A percentile compares a stretch with the other conserved stretches of the same genome.
phyloP scores from a whole-genome alignment of 1,140 invertebrate genomes.

The Camponotus pennsylvanicus region DNA sequence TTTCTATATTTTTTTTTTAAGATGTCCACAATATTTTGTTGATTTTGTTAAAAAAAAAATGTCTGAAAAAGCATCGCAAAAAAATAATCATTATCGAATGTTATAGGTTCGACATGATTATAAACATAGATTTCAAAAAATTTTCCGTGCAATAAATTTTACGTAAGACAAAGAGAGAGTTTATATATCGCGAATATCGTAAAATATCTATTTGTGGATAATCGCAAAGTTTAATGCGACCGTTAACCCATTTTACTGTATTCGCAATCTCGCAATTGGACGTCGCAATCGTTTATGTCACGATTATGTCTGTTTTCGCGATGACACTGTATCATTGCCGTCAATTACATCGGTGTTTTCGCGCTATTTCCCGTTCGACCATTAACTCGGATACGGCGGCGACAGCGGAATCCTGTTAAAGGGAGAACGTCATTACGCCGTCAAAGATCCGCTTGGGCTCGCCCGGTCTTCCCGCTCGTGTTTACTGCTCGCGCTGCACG shows the following conservation, averaged over 20 bases:
- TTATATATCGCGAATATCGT: not conserved
- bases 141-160: not conserved
- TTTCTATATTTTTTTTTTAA: not conserved
- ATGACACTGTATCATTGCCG: slow-evolving; percentile 27
- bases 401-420: slow-evolving; percentile 64
- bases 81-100: not conserved
- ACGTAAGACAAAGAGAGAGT: not conserved
- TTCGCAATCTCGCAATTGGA: slow-evolving; percentile 23
- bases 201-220: slow-evolving; percentile 11
- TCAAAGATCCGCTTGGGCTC: slow-evolving; percentile 21
- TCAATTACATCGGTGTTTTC: slow-evolving; percentile 41
- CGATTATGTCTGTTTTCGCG: slow-evolving; percentile 37
- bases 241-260: slow-evolving; percentile 32
- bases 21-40: not conserved
- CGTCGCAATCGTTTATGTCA: slow-evolving; percentile 18
- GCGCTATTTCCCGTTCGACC: slow-evolving; percentile 25
- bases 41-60: not conserved
- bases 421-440: slow-evolving; percentile 66
- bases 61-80: not conserved
- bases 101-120: not conserved
- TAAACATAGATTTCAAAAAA: not conserved
- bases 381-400: slow-evolving; percentile 24
- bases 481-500: slow-evolving; percentile 32
- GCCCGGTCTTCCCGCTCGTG: slow-evolving; percentile 56
- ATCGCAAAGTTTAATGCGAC: not conserved